These are phyloP conservation scores for Paradoxurus hermaphroditus DNA, from an alignment of 2,113 vertebrate species.

Conservation along the genomic window DNA sequence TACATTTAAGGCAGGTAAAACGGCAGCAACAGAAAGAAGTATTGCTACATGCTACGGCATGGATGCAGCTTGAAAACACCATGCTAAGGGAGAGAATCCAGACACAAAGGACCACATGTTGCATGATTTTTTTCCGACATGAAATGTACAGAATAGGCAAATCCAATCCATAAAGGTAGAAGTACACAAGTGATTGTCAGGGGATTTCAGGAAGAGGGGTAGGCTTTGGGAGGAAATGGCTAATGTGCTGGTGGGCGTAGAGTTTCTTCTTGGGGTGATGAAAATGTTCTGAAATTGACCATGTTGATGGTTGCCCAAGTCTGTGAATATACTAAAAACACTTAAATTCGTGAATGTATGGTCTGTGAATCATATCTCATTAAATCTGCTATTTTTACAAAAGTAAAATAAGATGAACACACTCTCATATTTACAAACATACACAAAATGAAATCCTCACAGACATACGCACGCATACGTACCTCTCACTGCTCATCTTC, in stretches of 20 bases:
- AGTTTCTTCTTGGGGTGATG: background rate
- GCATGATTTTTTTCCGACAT: background rate
- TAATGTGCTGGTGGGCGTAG: background rate
- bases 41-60: background rate
- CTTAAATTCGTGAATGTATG: background rate
- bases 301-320: background rate
- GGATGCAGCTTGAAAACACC: background rate
- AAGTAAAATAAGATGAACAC: background rate
- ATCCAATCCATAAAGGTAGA: background rate
- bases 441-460: background rate
- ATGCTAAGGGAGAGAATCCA: background rate
- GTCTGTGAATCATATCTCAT: background rate
- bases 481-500: background rate
- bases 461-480: background rate
- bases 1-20: conserved; percentile 2
- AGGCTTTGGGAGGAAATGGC: background rate
- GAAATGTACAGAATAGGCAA: background rate
- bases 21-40: background rate
- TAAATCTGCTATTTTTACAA: background rate
- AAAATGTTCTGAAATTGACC: background rate
- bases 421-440: background rate
- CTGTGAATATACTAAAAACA: background rate
- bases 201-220: background rate
- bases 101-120: background rate
- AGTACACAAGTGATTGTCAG: background rate